These are phyloP conservation scores for Siderastrea siderea DNA, from an alignment of 92 coral and sea anemone species.

Conservation along the genomic window DNA sequence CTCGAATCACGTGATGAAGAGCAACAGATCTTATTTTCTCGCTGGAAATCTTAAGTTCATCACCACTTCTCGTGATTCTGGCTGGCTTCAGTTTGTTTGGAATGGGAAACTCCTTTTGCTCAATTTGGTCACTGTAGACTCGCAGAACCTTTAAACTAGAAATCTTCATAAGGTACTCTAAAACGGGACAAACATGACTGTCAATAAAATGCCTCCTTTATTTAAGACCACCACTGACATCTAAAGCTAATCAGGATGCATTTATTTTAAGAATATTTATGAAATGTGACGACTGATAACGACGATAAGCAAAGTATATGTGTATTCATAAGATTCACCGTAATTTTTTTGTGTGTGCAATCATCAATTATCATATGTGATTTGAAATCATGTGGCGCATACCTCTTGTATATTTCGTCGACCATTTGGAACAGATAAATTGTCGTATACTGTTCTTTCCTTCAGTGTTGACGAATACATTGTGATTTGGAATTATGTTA, in stretches of 20 bases:
- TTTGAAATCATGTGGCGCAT: too few species aligned
- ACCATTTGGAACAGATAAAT: too few species aligned
- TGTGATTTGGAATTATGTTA: too few species aligned
- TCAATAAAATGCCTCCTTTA: background rate
- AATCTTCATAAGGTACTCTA: conserved; percentile 83
- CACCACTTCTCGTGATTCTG: conserved; percentile 58
- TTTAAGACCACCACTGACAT: background rate
- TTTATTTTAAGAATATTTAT: background rate
- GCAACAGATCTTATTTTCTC: conserved; percentile 74
- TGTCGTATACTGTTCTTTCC: too few species aligned
- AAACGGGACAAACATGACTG: background rate
- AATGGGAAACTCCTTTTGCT: conserved; percentile 84
- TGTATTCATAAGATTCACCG: too few species aligned
- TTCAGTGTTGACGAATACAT: too few species aligned
- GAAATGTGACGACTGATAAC: too few species aligned
- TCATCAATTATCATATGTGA: too few species aligned
- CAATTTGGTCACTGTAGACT: conserved; percentile 82
- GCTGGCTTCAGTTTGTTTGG: conserved; percentile 80
- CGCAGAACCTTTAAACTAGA: conserved; percentile 85
- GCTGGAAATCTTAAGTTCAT: conserved; percentile 72
- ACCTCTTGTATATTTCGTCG: too few species aligned
- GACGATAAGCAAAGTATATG: too few species aligned
- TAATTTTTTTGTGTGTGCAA: too few species aligned
- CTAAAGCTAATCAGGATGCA: background rate
- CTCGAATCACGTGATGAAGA: conserved; percentile 91